phyloP scores from a whole-genome alignment of 2,797 vertebrate species.

The Hephaestus fuliginosus region DNA sequence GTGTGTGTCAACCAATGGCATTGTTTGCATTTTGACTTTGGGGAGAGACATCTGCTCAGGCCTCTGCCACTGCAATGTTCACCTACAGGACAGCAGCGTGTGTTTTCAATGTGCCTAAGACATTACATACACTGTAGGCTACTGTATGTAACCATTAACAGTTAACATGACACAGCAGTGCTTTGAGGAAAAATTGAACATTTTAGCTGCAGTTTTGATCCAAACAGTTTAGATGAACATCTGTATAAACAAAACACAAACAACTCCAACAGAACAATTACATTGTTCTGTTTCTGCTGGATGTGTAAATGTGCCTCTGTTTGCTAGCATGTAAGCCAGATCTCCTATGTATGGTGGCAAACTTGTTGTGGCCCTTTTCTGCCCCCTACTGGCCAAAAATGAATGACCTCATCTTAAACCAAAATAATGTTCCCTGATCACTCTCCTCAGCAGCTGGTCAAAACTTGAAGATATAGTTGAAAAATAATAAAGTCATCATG shows the following conservation, averaged over 20 bases:
- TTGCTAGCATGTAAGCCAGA: not conserved
- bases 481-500: not conserved
- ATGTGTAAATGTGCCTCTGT: not conserved
- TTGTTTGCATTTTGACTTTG: too few species aligned
- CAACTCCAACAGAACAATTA: too few species aligned
- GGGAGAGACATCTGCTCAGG: too few species aligned
- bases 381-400: not conserved
- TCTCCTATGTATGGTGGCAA: not conserved
- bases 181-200: not conserved
- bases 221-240: not conserved
- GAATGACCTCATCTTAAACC: not conserved
- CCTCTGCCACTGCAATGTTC: too few species aligned
- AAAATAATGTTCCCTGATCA: not conserved
- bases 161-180: fast-evolving
- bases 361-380: not conserved
- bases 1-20: too few species aligned
- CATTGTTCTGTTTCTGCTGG: too few species aligned
- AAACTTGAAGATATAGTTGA: not conserved
- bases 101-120: not conserved
- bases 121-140: not conserved
- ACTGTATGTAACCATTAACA: not conserved
- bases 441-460: not conserved
- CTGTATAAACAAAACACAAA: not conserved
- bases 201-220: not conserved
- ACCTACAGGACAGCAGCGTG: too few species aligned